These are phyloP conservation scores for Typhlomys cinereus DNA, from an alignment of 2,113 vertebrate species.

Conservation along the genomic window DNA sequence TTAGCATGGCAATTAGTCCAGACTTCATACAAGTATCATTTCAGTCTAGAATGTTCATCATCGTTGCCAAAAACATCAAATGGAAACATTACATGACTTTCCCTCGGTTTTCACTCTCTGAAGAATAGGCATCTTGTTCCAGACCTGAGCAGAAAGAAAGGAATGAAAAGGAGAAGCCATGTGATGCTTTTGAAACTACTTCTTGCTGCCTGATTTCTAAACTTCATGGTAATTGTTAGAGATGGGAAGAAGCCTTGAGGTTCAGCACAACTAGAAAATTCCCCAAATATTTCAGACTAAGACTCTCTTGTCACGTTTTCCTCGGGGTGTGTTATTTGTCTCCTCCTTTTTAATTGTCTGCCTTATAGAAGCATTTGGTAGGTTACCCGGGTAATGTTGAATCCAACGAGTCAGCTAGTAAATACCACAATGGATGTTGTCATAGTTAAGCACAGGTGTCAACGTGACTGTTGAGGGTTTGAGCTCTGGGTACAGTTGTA, in stretches of 20 bases:
- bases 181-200: not conserved
- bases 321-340: not conserved
- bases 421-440: too few relatives aligned
- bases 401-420: too few relatives aligned
- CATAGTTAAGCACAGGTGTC: too few relatives aligned
- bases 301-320: not conserved
- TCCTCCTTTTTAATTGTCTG: not conserved
- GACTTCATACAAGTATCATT: constrained; percentile 82
- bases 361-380: not conserved
- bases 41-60: constrained; percentile 82
- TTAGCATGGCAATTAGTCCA: constrained; percentile 80
- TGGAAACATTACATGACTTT: constrained; percentile 81
- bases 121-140: constrained; percentile 73
- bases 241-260: not conserved
- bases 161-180: constrained; percentile 6
- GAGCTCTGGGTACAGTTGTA: too few relatives aligned
- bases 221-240: not conserved
- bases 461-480: too few relatives aligned
- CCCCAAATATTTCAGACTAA: not conserved
- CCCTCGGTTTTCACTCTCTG: constrained; percentile 67
- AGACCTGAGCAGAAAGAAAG: constrained; percentile 55
- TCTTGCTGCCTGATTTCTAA: constrained; percentile 11
- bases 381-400: not conserved
- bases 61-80: constrained; percentile 84
- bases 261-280: not conserved